These are phyloP conservation scores for Aethes cnicana DNA, from an alignment of 2,888 invertebrate genomes.

Conservation along the genomic window DNA sequence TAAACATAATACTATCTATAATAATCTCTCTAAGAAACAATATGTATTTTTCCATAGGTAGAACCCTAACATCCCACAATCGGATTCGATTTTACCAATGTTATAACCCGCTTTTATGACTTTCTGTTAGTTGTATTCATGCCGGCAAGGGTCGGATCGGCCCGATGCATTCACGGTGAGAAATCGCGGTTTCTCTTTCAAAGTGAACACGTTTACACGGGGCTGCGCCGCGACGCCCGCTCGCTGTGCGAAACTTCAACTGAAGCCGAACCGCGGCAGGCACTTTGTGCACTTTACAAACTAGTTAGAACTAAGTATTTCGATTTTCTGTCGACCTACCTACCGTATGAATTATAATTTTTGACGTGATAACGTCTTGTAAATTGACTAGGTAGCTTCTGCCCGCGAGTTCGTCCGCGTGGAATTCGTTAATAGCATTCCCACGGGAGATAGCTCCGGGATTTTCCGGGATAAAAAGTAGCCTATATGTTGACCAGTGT, in stretches of 20 bases:
- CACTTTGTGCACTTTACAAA: neutral
- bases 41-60: too few relatives aligned
- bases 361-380: too few relatives aligned
- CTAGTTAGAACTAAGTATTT: neutral
- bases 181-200: conserved; percentile 17
- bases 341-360: too few relatives aligned
- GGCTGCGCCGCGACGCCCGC: conserved; percentile 2
- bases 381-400: too few relatives aligned
- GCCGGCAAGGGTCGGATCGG: conserved; percentile 2
- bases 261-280: conserved; percentile 1
- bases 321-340: neutral
- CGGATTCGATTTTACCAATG: neutral
- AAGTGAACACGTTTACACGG: conserved; percentile 13
- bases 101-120: conserved; percentile 18
- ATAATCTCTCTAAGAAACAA: too few relatives aligned
- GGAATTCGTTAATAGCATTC: too few relatives aligned
- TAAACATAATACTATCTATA: too few relatives aligned
- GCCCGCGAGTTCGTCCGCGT: too few relatives aligned
- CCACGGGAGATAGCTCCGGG: too few relatives aligned
- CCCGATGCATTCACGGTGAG: conserved; percentile 17
- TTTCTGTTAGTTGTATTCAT: conserved; percentile 16
- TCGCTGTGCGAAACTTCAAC: neutral
- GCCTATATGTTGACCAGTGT: too few relatives aligned
- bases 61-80: neutral
- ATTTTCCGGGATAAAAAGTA: too few relatives aligned